Evolutionary conservation across 2,888 invertebrate species (phyloP), one percentile per base, ranked within the genome.

Genomic region (Nebria brevicollis): DNA sequence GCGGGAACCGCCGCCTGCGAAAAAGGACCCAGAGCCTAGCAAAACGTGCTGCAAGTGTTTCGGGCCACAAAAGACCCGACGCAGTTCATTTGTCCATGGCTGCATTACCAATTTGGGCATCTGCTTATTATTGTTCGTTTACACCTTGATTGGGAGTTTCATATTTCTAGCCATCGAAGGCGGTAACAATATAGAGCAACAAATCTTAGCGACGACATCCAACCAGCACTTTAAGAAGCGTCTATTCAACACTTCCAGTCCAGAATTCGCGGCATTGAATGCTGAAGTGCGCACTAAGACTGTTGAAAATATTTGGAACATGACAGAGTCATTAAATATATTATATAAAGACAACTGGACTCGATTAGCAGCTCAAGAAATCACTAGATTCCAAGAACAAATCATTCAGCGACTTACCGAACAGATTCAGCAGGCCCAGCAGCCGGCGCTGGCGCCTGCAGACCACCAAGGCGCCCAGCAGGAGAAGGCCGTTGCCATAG

Each of bases 251-350:
- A 89, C 85, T 85, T 54, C 54, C 2, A 89, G 85, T 86, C 85
- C 88, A 86, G 89, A 89, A 86, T 85, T 88, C 85, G 87, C 86
- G 81, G 87, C 89, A 84, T 89, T 88, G 83, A 90, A 90, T 75
- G 91, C 92, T 84, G 93, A 93, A 84, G 93, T 93, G 41, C 90
- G 94, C 72, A 91, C 92, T 72, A 91, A 91, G 86, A 95, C 96
- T 13, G 96, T 96, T 74, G 95, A 96, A 89, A 96, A 95, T 89
- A 95, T 97, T 87, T 97, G 97, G 97, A 95, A 96, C 88, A 95
- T 97, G 83, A 97, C 97, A 2, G 94, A 95, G 84, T 94, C 94
- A 82, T 90, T 97, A 85, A 97, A 97, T 90, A 95, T 97, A 86
- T 91, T 97, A 84, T 96, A 96, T 68, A 85, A 86, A 75, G 95